These are phyloP conservation scores for Leptodirus hochenwartii DNA, from an alignment of 2,888 invertebrate species.

Conservation along the genomic window DNA sequence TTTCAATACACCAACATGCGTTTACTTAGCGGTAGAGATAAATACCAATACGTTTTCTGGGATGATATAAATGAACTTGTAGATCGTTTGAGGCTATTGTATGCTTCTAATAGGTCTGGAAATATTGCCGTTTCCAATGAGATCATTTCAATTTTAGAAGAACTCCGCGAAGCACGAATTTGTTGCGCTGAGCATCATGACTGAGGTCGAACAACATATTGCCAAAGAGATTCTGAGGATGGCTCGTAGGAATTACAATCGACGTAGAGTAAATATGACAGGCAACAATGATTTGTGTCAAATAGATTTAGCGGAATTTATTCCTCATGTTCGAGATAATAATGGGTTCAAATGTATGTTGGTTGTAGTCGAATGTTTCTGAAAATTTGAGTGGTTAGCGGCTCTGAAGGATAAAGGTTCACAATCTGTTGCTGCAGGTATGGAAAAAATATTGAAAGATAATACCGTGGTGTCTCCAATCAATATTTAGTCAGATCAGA, in stretches of 20 bases:
- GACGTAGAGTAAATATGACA: conserved; percentile 18
- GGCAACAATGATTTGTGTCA: conserved; percentile 25
- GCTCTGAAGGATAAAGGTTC: conserved; percentile 20
- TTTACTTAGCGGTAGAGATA: too few species aligned
- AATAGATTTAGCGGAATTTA: conserved; percentile 12
- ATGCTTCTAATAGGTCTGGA: conserved; percentile 1
- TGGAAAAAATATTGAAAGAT: conserved; percentile 12
- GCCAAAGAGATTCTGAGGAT: conserved; percentile 20
- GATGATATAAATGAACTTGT: conserved; percentile 2
- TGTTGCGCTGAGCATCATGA: neutral
- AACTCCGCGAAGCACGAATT: conserved; percentile 2
- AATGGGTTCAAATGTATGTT: conserved; percentile 20
- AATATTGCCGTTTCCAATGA: too few species aligned
- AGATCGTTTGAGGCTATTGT: conserved; percentile 2
- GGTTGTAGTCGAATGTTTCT: conserved; percentile 23
- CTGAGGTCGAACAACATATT: neutral
- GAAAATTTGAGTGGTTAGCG: conserved; percentile 22
- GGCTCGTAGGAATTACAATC: conserved; percentile 20
- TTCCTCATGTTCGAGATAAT: conserved; percentile 20
- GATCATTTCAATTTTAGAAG: neutral
- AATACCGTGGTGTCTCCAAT: conserved; percentile 11
- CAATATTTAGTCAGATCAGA: conserved; percentile 18
- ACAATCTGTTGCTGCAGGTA: conserved; percentile 15
- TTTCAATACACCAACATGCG: too few species aligned
- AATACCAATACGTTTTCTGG: too few species aligned